These are phyloP conservation scores for Anhinga rufa DNA, from an alignment of 2,113 vertebrate genomes.

Conservation along the genomic window DNA sequence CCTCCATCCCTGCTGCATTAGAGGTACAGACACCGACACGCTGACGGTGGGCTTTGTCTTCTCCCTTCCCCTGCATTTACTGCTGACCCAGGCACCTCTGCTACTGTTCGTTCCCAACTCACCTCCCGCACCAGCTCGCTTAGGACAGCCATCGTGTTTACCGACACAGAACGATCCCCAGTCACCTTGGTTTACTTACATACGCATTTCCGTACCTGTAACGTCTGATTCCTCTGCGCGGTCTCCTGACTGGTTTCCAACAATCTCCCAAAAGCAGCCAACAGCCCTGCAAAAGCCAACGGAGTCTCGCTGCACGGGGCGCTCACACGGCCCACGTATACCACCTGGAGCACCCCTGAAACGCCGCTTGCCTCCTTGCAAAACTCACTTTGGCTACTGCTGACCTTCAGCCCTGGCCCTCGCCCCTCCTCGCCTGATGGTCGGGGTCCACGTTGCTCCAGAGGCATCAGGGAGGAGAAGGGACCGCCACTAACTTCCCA, in stretches of 20 bases:
- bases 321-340: neutral
- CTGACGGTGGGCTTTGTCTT: neutral
- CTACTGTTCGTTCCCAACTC: accelerated
- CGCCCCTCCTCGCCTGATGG: accelerated
- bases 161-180: neutral
- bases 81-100: neutral
- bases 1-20: neutral
- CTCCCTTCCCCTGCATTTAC: neutral
- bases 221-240: neutral
- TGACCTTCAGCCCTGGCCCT: neutral
- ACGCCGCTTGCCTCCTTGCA: neutral
- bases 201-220: slow-evolving; percentile 58
- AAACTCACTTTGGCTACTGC: neutral
- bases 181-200: accelerated
- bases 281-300: slow-evolving; percentile 47
- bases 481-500: neutral
- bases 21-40: neutral
- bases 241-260: slow-evolving; percentile 27
- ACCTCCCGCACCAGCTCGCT: accelerated
- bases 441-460: neutral
- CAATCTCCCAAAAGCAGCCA: slow-evolving; percentile 35
- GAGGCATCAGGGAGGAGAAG: neutral
- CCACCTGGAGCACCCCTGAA: neutral
- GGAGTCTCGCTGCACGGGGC: accelerated
- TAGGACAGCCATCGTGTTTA: neutral